Evolutionary conservation across 1,140 invertebrate species (phyloP).

Genomic region (Camponotus vicinus): DNA sequence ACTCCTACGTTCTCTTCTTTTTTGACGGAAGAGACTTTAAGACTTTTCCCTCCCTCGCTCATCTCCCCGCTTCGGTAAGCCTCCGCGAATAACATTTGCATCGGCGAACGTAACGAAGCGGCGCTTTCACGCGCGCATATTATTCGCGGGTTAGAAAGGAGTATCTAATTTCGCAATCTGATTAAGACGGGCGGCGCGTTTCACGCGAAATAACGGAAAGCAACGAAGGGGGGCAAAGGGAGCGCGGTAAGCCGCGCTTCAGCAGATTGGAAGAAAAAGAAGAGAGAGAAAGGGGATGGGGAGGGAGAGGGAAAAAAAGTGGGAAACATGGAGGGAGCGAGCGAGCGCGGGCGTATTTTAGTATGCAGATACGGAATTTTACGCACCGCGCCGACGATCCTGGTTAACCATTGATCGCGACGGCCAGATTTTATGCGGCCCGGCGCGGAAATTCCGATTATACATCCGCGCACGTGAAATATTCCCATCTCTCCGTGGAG

Average conservation of each 20-base stretch:
- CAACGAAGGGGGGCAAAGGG: not conserved
- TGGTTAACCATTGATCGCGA: slow-evolving; percentile 62
- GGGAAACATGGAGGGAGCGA: no score
- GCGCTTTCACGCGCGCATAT: slow-evolving; percentile 4
- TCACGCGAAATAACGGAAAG: slow-evolving; percentile 46
- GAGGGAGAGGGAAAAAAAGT: not conserved
- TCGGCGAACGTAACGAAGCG: slow-evolving; percentile 2
- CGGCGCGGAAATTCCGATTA: slow-evolving; percentile 62
- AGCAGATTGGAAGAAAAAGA: slow-evolving; percentile 32
- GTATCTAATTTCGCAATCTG: slow-evolving; percentile 57
- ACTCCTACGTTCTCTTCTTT: no score
- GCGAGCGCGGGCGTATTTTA: slow-evolving; percentile 29
- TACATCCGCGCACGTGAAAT: slow-evolving; percentile 59
- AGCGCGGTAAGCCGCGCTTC: slow-evolving; percentile 13
- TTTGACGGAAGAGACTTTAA: not conserved
- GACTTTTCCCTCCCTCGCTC: not conserved
- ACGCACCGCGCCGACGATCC: slow-evolving; percentile 53
- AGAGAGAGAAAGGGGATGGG: not conserved
- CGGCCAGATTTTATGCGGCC: slow-evolving; percentile 58
- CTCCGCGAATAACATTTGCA: slow-evolving; percentile 27
- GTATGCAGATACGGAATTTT: slow-evolving; percentile 64
- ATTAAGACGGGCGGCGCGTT: slow-evolving; percentile 39
- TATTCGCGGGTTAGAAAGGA: slow-evolving; percentile 25
- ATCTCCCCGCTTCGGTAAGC: not conserved
- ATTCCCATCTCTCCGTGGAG: slow-evolving; percentile 48